These are phyloP conservation scores for Eilema caniola DNA, from an alignment of 2,888 invertebrate species.

Conservation along the genomic window DNA sequence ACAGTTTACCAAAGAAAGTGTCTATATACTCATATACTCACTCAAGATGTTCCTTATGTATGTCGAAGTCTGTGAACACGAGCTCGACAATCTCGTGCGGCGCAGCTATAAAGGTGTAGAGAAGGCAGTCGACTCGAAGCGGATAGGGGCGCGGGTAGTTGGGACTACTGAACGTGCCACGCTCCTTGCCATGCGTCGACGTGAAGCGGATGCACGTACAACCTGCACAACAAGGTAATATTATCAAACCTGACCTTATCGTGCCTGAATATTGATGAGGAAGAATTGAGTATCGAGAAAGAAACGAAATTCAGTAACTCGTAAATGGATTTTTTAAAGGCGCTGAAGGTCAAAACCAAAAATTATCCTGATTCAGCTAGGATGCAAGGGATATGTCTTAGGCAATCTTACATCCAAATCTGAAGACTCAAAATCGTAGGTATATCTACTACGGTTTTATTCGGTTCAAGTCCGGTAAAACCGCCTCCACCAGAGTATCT, in stretches of 20 bases:
- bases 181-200: constrained; percentile 92
- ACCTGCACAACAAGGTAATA: constrained; percentile 83
- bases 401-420: neutral
- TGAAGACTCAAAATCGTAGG: too few species aligned
- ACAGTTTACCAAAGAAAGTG: neutral
- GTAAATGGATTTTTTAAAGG: too few species aligned
- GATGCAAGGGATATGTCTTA: too few species aligned
- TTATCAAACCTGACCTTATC: constrained; percentile 15
- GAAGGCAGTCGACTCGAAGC: constrained; percentile 92
- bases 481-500: too few species aligned
- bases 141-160: constrained; percentile 94
- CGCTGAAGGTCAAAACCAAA: too few species aligned
- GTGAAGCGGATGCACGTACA: constrained; percentile 95
- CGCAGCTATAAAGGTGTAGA: constrained; percentile 94
- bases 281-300: too few species aligned
- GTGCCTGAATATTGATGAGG: constrained; percentile 9
- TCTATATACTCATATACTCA: constrained; percentile 88
- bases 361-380: too few species aligned
- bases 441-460: too few species aligned
- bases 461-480: too few species aligned
- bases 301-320: neutral
- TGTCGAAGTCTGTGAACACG: constrained; percentile 93
- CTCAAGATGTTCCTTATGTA: constrained; percentile 90
- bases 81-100: constrained; percentile 94
- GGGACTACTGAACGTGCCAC: constrained; percentile 94